Conservation (phyloP, 1,140 invertebrate species). For the Plutomurus gul region DNA sequence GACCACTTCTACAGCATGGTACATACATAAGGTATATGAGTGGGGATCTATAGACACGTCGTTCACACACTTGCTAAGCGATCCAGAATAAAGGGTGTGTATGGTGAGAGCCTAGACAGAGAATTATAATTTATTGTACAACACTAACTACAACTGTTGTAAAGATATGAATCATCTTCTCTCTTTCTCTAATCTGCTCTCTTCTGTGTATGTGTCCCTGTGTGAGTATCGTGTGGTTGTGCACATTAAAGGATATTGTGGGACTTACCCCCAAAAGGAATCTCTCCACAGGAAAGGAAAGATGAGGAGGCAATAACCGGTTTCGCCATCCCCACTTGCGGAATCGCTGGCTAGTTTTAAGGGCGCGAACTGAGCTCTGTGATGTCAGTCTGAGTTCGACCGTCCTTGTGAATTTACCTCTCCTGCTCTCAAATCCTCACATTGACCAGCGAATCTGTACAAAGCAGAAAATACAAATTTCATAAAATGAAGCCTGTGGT, state of each 20-base stretch:
- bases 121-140: conserved; percentile 16
- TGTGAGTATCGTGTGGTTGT: too few relatives aligned
- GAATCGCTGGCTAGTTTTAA: conserved; percentile 29
- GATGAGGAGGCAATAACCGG: conserved; percentile 16
- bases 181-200: not conserved
- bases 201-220: not conserved
- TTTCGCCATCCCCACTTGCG: not conserved
- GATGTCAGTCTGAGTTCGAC: conserved; percentile 2
- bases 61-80: conserved; percentile 15
- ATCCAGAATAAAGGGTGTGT: conserved; percentile 20
- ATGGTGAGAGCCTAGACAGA: not conserved
- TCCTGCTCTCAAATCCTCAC: not conserved
- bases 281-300: conserved; percentile 8
- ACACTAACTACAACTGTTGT: not conserved
- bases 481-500: conserved; percentile 36
- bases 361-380: not conserved
- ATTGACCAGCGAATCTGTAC: not conserved
- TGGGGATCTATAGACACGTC: not conserved
- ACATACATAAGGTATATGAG: not conserved
- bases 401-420: conserved; percentile 18
- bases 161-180: conserved; percentile 28
- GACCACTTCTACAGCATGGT: not conserved
- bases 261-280: conserved; percentile 2
- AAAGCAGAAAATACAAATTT: not conserved
- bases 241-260: too few relatives aligned